Percentiles rank a stretch among this genome's conserved stretches.
These are phyloP conservation scores for Terrapene triunguis DNA, from an alignment of 2,113 vertebrate genomes.

Conservation along the genomic window DNA sequence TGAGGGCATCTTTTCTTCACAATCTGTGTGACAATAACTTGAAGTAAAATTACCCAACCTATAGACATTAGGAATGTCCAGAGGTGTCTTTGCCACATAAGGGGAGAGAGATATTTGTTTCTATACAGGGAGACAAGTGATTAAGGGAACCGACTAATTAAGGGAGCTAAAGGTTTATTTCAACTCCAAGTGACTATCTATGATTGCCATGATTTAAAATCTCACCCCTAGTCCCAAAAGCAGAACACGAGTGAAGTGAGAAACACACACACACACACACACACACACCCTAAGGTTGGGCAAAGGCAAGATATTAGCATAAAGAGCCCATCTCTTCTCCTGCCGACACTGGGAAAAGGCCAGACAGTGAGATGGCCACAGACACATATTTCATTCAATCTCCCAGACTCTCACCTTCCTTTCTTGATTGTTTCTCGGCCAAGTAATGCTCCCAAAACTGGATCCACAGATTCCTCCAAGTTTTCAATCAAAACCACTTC, in stretches of 20 bases:
- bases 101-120: not conserved
- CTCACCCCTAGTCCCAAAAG: not conserved
- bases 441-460: constrained; percentile 91
- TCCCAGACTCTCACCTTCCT: constrained; percentile 85
- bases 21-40: not conserved
- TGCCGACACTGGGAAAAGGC: not conserved
- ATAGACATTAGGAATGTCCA: not conserved
- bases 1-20: not conserved
- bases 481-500: constrained; percentile 93
- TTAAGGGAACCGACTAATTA: not conserved
- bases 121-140: not conserved
- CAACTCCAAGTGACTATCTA: not conserved
- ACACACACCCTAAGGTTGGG: not conserved
- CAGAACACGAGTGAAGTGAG: not conserved
- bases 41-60: not conserved
- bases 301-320: not conserved
- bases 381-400: rapidly evolving
- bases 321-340: not conserved
- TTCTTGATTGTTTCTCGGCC: constrained; percentile 95
- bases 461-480: constrained; percentile 91
- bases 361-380: not conserved
- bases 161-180: not conserved
- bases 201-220: not conserved
- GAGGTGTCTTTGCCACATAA: not conserved
- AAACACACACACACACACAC: rapidly evolving